phyloP scores from a whole-genome alignment of 2,888 invertebrate genomes.

The Trichacis sp. region DNA sequence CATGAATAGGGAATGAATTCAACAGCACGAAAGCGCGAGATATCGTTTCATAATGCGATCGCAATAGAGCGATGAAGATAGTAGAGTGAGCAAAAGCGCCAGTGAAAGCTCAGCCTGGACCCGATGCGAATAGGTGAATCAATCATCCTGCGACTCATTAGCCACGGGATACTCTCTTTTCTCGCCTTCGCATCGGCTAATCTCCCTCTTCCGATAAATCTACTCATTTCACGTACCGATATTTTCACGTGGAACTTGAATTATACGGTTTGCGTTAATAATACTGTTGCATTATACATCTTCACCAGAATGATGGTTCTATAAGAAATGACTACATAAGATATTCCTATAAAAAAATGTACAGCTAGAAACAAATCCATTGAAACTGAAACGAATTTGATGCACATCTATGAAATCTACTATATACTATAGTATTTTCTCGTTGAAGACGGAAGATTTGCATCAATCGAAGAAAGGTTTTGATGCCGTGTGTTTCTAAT shows the following conservation, averaged over 20 bases:
- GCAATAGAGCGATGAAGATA: slow-evolving; percentile 39
- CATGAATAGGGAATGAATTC: slow-evolving; percentile 55
- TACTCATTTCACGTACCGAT: slow-evolving; percentile 10
- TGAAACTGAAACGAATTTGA: no score
- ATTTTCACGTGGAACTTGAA: no score
- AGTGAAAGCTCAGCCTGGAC: slow-evolving; percentile 41
- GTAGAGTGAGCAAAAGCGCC: slow-evolving; percentile 33
- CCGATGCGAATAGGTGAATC: slow-evolving; percentile 39
- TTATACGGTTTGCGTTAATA: no score
- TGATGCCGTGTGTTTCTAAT: slow-evolving; percentile 33
- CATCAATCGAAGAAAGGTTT: no score
- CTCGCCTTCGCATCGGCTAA: slow-evolving; percentile 14
- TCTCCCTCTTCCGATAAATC: slow-evolving; percentile 29
- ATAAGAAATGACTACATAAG: no score
- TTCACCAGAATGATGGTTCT: no score
- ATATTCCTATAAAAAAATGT: no score
- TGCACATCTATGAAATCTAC: no score
- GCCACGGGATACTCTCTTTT: slow-evolving; percentile 56
- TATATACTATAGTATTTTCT: no score
- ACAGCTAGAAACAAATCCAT: no score
- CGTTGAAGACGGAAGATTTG: no score
- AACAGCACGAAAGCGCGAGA: slow-evolving; percentile 38
- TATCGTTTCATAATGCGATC: slow-evolving; percentile 22
- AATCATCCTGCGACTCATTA: slow-evolving; percentile 63
- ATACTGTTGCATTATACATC: no score